A percentile compares a stretch with the other conserved stretches of the same genome.
Conservation (phyloP, 2,888 invertebrate species). For the Seira ritae region DNA sequence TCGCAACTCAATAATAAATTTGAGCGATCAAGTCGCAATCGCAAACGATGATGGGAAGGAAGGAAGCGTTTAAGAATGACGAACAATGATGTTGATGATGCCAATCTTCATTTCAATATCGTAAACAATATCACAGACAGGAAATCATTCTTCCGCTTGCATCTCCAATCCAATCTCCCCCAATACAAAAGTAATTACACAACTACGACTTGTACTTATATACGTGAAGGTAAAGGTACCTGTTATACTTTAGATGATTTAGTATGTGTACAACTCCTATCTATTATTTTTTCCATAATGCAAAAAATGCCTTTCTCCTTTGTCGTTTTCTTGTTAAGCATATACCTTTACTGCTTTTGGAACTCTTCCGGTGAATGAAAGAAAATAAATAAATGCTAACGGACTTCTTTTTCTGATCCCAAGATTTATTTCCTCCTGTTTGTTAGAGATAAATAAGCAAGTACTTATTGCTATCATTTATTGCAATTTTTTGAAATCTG, state of each 20-base stretch:
- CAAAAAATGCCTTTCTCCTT: too few species aligned
- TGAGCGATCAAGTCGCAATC: too few species aligned
- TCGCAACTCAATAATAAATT: too few species aligned
- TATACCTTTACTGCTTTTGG: too few species aligned
- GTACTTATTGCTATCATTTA: background rate
- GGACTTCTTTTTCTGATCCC: too few species aligned
- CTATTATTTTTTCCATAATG: background rate
- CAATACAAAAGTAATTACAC: background rate
- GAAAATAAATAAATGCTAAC: too few species aligned
- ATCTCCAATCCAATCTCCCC: slow-evolving; percentile 21
- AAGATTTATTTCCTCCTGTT: slow-evolving; percentile 26
- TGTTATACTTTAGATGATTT: background rate
- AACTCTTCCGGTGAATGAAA: too few species aligned
- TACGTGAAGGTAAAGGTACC: background rate
- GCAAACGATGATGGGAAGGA: too few species aligned
- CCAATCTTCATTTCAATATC: background rate
- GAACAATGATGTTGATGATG: background rate
- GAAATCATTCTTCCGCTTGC: slow-evolving; percentile 53
- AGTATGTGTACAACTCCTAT: background rate
- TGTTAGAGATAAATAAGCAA: slow-evolving; percentile 9
- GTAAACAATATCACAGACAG: slow-evolving; percentile 32
- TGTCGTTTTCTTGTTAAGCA: too few species aligned
- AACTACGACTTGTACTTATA: too few species aligned
- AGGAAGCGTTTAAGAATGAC: slow-evolving; percentile 5
- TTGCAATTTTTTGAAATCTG: slow-evolving; percentile 10